Percentiles rank a stretch among this genome's conserved stretches.
Conservation (phyloP, 2,797 vertebrate species). For the Sandelia bainsii region DNA sequence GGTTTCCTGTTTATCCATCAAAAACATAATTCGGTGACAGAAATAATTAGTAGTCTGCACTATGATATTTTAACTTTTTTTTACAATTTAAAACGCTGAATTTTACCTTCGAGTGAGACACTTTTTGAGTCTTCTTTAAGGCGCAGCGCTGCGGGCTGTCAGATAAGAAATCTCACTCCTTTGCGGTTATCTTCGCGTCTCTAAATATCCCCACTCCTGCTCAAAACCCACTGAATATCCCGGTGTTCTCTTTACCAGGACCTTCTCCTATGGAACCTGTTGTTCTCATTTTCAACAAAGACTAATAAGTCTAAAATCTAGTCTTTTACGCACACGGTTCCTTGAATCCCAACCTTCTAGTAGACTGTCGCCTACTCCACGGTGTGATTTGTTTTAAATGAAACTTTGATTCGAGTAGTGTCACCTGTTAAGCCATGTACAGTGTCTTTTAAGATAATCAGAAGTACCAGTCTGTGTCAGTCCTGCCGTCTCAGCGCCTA, state of each 20-base stretch:
- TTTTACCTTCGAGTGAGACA: background rate
- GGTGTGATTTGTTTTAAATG: constrained; percentile 8
- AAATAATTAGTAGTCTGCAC: background rate
- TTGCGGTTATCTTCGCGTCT: constrained; percentile 43
- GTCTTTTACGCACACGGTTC: constrained; percentile 30
- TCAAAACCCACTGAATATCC: constrained; percentile 22
- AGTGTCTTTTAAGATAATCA: constrained; percentile 35
- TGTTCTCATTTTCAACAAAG: background rate
- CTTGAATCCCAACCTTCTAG: background rate
- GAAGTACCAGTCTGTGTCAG: constrained; percentile 18
- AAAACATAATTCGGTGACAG: accelerated
- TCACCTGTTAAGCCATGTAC: constrained; percentile 19
- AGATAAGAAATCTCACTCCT: constrained; percentile 64
- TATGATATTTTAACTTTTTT: background rate
- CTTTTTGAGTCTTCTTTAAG: constrained; percentile 5
- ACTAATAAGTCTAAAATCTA: background rate
- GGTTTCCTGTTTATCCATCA: constrained; percentile 29
- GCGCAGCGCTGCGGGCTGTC: constrained; percentile 71
- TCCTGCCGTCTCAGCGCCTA: background rate
- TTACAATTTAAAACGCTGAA: background rate
- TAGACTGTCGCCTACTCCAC: background rate
- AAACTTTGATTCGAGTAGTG: background rate
- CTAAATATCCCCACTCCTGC: constrained; percentile 5
- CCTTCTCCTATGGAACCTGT: background rate
- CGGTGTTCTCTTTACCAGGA: background rate